Percentiles rank a stretch among this genome's conserved stretches.
These are phyloP conservation scores for Oppia nitens DNA, from an alignment of 1,140 invertebrate genomes.

Conservation along the genomic window DNA sequence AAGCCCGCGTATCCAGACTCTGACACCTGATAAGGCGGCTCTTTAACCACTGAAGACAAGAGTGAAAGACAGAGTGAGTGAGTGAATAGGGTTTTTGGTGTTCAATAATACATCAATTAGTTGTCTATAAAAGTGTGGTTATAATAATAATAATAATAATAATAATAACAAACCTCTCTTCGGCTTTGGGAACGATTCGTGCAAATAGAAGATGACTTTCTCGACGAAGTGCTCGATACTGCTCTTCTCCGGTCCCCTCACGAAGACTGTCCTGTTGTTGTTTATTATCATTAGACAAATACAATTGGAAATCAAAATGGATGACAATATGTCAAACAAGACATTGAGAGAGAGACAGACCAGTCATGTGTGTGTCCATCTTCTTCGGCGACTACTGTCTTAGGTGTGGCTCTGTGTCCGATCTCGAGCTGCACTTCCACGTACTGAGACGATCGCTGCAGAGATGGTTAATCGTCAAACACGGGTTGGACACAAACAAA, in stretches of 20 bases:
- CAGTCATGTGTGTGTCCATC: constrained; percentile 93
- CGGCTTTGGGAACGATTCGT: constrained; percentile 77
- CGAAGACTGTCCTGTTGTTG: constrained; percentile 54
- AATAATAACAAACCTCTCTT: constrained; percentile 36
- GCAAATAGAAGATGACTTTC: constrained; percentile 81
- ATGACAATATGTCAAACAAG: background rate
- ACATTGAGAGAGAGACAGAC: constrained; percentile 27
- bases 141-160: background rate
- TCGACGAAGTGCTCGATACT: constrained; percentile 81
- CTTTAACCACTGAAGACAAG: constrained; percentile 52
- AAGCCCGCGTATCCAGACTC: constrained; percentile 93
- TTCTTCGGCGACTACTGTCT: constrained; percentile 55
- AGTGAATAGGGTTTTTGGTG: background rate
- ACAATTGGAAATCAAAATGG: too few relatives aligned
- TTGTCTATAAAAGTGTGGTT: too few relatives aligned
- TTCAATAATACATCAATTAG: background rate
- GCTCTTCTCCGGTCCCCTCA: constrained; percentile 61
- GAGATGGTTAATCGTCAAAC: background rate
- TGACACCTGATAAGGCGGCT: constrained; percentile 73
- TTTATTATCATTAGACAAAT: background rate
- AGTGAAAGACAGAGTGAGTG: background rate
- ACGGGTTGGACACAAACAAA: constrained; percentile 4
- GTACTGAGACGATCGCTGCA: background rate
- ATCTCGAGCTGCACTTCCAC: constrained; percentile 76
- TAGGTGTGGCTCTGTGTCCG: constrained; percentile 65